Evolutionary conservation across 53 echinoderm and acorn worm species (phyloP), one percentile per base, ranked within the genome.

Genomic region (Stichopus horrens): DNA sequence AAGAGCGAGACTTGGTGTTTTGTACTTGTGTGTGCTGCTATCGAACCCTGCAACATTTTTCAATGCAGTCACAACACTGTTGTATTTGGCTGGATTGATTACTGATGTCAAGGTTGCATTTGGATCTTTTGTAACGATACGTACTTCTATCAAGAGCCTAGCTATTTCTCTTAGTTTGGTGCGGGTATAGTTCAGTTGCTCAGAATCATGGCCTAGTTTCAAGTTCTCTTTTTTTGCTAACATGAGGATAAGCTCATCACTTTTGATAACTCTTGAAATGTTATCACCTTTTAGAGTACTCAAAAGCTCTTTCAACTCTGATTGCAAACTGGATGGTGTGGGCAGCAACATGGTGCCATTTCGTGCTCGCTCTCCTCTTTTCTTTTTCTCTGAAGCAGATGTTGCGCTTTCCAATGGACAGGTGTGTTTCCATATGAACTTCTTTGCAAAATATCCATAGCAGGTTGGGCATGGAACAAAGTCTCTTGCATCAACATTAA

Each of bases 161-260:
- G 90, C 93, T 8, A 93, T 18, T 83, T 93, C 91, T 18, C 93
- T 83, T 0, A 91, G 90, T 87, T 91, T 91, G 20, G 91, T 92
- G 51, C 88, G 86, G 4, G 74, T 90, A 53, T 89, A 90, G 74
- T 92, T 88, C n/a, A 89, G 76, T 52, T 89, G 86, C 13, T 93
- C 93, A 14, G 81, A 78, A 88, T 93, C 93, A 67, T 93, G 89
- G 58, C 89, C 89, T 11, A 93, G 87, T 83, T 93, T 93, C 58
- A 90, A 37, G 83, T 81, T 89, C 79, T 93, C 93, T 78, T 90
- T 91, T 76, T 88, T 92, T 0, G 91, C 93, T 23, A 93, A 63
- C 76, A 91, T 89, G 21, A 91, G 85, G 11, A 93, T 93, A 11
- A 93, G 88, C 7, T 83, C 59, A 77, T 93, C 93, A 83, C 86